phyloP scores from a whole-genome alignment of 2,797 vertebrate genomes.

The Thalassophryne amazonica region DNA sequence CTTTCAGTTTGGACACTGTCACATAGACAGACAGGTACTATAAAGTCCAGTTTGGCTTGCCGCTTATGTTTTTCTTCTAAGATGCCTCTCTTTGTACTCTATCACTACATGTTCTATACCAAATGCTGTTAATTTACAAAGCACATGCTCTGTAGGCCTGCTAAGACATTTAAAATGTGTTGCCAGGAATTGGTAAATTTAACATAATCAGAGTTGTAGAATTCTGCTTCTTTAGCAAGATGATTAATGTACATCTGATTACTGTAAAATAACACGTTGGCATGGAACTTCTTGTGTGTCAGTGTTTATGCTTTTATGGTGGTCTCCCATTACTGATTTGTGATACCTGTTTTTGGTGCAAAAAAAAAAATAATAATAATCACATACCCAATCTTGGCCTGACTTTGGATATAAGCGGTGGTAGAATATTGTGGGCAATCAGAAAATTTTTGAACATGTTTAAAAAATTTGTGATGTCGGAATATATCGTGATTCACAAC shows the following conservation, averaged over 20 bases:
- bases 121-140: conserved; percentile 81
- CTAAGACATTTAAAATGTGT: conserved; percentile 4
- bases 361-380: no score
- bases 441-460: no score
- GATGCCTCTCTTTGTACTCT: conserved; percentile 46
- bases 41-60: conserved; percentile 55
- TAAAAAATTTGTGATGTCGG: no score
- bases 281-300: conserved; percentile 59
- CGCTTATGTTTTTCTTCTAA: conserved; percentile 47
- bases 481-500: no score
- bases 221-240: conserved; percentile 2
- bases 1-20: conserved; percentile 82
- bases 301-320: conserved; percentile 17
- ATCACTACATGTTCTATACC: conserved; percentile 75
- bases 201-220: conserved; percentile 1
- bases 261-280: conserved; percentile 70
- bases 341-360: no score
- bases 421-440: no score
- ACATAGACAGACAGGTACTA: conserved; percentile 82
- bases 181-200: conserved; percentile 8
- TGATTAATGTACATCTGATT: conserved; percentile 25
- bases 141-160: neutral
- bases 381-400: no score
- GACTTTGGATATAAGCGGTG: no score
- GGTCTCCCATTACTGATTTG: no score